phyloP scores from a whole-genome alignment of 2,113 vertebrate genomes.

The Pongo abelii region DNA sequence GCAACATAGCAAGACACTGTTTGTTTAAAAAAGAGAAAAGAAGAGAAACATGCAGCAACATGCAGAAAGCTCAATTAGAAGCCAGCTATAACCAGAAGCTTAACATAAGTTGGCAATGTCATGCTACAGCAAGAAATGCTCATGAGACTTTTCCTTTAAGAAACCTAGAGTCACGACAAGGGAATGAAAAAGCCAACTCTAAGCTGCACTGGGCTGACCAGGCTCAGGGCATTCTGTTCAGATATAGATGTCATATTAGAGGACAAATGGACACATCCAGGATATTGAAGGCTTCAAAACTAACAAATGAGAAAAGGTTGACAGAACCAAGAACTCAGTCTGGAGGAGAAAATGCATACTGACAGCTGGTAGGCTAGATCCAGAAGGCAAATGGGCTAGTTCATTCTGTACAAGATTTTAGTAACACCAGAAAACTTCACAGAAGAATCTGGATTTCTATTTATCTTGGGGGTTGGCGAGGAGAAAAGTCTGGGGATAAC shows the following conservation, averaged over 20 bases:
- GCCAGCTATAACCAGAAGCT: background rate
- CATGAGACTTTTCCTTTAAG: background rate
- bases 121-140: background rate
- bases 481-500: background rate
- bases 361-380: background rate
- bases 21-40: background rate
- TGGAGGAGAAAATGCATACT: background rate
- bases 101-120: background rate
- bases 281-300: background rate
- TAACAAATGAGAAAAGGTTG: background rate
- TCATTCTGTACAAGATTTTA: background rate
- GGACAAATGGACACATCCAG: background rate
- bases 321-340: background rate
- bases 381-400: background rate
- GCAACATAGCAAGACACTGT: background rate
- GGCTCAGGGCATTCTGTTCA: background rate
- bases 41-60: background rate
- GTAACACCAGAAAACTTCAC: background rate
- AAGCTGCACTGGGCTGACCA: background rate
- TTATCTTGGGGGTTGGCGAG: background rate
- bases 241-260: background rate
- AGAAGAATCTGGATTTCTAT: background rate
- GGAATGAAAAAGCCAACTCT: background rate
- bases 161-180: background rate
- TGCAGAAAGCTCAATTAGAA: background rate